A percentile compares a stretch with the other conserved stretches of the same genome.
Evolutionary conservation across 2,888 invertebrate genomes (phyloP).

Genomic region (Cabera pusaria): DNA sequence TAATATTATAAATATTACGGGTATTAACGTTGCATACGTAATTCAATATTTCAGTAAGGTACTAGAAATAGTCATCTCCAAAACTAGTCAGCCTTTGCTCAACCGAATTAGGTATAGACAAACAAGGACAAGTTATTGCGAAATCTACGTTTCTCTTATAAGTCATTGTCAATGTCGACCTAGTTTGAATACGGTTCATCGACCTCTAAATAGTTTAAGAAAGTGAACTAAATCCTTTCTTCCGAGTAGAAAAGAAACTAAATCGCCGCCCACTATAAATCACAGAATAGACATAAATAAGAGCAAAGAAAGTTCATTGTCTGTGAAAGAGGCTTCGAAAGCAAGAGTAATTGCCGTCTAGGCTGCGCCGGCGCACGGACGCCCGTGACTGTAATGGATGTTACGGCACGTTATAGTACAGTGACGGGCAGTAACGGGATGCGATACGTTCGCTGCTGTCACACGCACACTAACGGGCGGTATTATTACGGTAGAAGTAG

Average conservation of each 20-base stretch:
- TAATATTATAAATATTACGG: too few relatives aligned
- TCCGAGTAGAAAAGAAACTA: slow-evolving; percentile 30
- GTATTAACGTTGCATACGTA: too few relatives aligned
- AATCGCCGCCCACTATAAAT: slow-evolving; percentile 32
- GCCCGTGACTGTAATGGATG: slow-evolving; percentile 28
- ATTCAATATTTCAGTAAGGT: too few relatives aligned
- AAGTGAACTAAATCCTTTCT: slow-evolving; percentile 27
- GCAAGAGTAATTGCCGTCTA: slow-evolving; percentile 62
- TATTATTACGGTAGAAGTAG: too few relatives aligned
- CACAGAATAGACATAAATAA: slow-evolving; percentile 41
- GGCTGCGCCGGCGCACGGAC: slow-evolving; percentile 27
- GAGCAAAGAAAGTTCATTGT: slow-evolving; percentile 58
- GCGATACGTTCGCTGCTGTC: too few relatives aligned
- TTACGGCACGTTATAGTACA: slow-evolving; percentile 14
- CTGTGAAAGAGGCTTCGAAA: slow-evolving; percentile 65
- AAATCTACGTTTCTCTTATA: slow-evolving; percentile 23
- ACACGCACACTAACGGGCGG: too few relatives aligned
- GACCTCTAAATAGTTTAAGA: slow-evolving; percentile 24
- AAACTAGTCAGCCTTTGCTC: slow-evolving; percentile 18
- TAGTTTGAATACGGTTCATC: slow-evolving; percentile 18
- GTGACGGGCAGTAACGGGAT: slow-evolving; percentile 9
- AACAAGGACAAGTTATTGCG: slow-evolving; percentile 23
- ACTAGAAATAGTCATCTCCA: slow-evolving; percentile 5
- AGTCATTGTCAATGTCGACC: slow-evolving; percentile 27
- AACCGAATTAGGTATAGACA: slow-evolving; percentile 12